These are phyloP conservation scores for Dasypogon diadema DNA, from an alignment of 2,888 invertebrate genomes.

Conservation along the genomic window DNA sequence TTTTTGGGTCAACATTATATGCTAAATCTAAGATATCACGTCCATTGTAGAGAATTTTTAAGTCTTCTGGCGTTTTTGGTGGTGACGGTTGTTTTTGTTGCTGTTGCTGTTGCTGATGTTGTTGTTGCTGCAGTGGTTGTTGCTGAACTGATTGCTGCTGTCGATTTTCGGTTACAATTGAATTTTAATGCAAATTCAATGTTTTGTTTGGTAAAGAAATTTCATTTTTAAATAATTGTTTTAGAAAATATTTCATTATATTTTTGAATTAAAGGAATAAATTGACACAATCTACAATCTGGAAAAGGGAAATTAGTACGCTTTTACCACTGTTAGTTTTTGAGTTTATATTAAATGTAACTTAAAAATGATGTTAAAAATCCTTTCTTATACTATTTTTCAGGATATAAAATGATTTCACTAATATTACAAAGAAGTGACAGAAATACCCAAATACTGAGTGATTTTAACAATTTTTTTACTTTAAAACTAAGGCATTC, in stretches of 20 bases:
- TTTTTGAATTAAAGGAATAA: not conserved
- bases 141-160: not conserved
- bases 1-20: constrained; percentile 70
- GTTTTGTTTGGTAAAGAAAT: not conserved
- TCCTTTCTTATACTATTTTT: no score
- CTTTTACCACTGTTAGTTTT: not conserved
- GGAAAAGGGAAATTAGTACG: no score
- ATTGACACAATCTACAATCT: no score
- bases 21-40: constrained; percentile 74
- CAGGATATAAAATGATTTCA: no score
- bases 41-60: constrained; percentile 70
- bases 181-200: constrained; percentile 9
- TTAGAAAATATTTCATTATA: not conserved
- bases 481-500: no score
- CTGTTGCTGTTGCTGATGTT: constrained; percentile 45
- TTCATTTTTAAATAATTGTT: not conserved
- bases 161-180: not conserved
- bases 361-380: no score
- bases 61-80: constrained; percentile 57
- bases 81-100: constrained; percentile 53
- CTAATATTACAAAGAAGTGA: no score
- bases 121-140: constrained; percentile 14
- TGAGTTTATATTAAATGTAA: no score
- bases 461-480: no score
- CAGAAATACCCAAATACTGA: no score